Base-by-base conservation (phyloP, 2,113 vertebrate genomes). In the Dryoscopus gambensis region DNA sequence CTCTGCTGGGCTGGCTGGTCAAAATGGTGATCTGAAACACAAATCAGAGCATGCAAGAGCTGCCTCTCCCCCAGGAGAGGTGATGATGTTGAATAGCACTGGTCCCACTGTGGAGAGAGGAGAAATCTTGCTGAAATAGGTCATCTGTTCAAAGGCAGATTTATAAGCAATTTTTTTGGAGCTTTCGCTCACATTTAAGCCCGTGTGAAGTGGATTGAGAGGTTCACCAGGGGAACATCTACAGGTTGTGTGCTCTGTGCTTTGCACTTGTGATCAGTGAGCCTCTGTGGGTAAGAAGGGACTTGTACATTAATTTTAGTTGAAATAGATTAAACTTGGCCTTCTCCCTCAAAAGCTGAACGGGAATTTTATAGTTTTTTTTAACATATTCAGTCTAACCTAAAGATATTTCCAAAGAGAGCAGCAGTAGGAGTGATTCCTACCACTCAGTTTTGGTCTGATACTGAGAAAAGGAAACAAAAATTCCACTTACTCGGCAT, bases 11-110 rank as follows among this genome's bases (percentile, higher is more conserved):
- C 71, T 98, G 98, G 77, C 98, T 97, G 82, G 98, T 99, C 95
- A 99, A 93, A 96, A 99, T 84, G 4, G 98, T 99, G 93, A 99
- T 98, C 99, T 99, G 97, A 68, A 97, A 97, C 46, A 84, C 83
- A 97, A 97, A 59, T 12, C 57, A 70, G 60, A 82, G 81, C 15
- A 30, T 37, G 37, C 15, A 69, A 49, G 22, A 84, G 30, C 31
- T 69, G 62, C 62, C 37, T 85, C 49, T 17, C 9, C 28, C 33
- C 21, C 22, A 59, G 5, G 31, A 6, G 3, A 81, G 40, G 16
- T 1, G 5, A 33, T 16, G 52, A 31, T 25, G 27, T 82, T 55
- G 30, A 77, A 44, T 7, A 70, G 28, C 49, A 42, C 15, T 69
- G 46, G 42, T 70, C 14, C 16, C 14, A 15, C 21, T 5, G 6